These are phyloP conservation scores for Chaetophractus vellerosus DNA, from an alignment of 2,797 vertebrate genomes.

Conservation along the genomic window DNA sequence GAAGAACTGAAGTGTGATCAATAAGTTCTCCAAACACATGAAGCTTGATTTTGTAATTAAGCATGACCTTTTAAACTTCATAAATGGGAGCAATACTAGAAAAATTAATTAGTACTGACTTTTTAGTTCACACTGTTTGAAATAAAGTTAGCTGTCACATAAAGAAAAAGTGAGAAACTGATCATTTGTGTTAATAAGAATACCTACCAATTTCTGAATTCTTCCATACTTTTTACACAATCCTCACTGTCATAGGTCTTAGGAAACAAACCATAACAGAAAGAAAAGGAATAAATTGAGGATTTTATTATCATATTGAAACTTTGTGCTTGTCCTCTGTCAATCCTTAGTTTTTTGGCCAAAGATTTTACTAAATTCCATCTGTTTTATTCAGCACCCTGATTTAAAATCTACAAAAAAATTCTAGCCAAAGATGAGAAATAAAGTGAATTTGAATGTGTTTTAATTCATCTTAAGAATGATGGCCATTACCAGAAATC, in stretches of 20 bases:
- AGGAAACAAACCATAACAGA: background rate
- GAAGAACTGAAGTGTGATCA: conserved; percentile 21
- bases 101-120: background rate
- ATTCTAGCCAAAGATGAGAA: conserved; percentile 1
- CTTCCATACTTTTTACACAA: background rate
- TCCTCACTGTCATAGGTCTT: background rate
- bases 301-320: conserved; percentile 57
- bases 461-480: conserved; percentile 31
- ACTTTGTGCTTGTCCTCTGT: background rate
- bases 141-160: conserved; percentile 18
- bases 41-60: background rate
- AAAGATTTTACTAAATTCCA: conserved; percentile 1
- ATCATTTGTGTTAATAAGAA: background rate
- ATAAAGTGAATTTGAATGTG: background rate
- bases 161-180: background rate
- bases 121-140: conserved; percentile 40
- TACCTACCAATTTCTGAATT: conserved; percentile 4
- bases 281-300: conserved; percentile 31
- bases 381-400: background rate
- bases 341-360: background rate
- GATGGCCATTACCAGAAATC: background rate
- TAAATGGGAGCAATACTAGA: background rate
- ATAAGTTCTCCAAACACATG: background rate
- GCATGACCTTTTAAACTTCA: background rate
- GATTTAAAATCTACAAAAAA: conserved; percentile 21